Conservation (phyloP, 1,140 invertebrate genomes). For the Temnothorax nylanderi region DNA sequence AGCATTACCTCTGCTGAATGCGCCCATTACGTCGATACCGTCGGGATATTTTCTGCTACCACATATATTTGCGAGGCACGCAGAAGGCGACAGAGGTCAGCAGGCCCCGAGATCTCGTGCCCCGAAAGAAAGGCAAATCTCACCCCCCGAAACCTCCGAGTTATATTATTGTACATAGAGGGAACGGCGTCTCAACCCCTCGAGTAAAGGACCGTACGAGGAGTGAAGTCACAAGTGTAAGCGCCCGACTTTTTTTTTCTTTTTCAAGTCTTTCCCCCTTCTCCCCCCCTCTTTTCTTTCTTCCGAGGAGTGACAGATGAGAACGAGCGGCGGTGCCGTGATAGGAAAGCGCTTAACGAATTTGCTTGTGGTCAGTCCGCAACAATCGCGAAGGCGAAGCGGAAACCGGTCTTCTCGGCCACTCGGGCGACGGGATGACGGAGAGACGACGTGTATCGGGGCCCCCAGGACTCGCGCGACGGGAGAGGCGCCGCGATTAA, state of each 20-base stretch:
- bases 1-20: not conserved
- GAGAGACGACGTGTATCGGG: not conserved
- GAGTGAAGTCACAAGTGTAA: slow-evolving; percentile 32
- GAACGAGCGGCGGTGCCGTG: slow-evolving; percentile 35
- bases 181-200: not conserved
- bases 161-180: slow-evolving; percentile 54
- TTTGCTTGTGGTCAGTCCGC: slow-evolving; percentile 46
- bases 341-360: slow-evolving; percentile 42
- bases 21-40: not conserved
- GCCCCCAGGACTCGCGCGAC: not conserved
- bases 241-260: slow-evolving; percentile 29
- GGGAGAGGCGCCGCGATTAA: slow-evolving; percentile 38
- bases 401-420: slow-evolving; percentile 25
- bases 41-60: not conserved
- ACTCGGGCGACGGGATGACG: not conserved
- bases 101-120: slow-evolving; percentile 54
- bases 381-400: slow-evolving; percentile 12
- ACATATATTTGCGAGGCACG: not conserved
- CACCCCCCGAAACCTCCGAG: slow-evolving; percentile 28
- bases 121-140: slow-evolving; percentile 57
- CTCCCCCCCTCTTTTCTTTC: not conserved
- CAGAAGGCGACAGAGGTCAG: slow-evolving; percentile 56
- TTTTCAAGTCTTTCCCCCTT: not conserved
- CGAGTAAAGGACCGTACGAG: slow-evolving; percentile 20
- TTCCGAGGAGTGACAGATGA: not conserved